A percentile compares a stretch with the other conserved stretches of the same genome.
Evolutionary conservation across 1,140 invertebrate genomes (phyloP).

Genomic region (Ruditapes philippinarum): DNA sequence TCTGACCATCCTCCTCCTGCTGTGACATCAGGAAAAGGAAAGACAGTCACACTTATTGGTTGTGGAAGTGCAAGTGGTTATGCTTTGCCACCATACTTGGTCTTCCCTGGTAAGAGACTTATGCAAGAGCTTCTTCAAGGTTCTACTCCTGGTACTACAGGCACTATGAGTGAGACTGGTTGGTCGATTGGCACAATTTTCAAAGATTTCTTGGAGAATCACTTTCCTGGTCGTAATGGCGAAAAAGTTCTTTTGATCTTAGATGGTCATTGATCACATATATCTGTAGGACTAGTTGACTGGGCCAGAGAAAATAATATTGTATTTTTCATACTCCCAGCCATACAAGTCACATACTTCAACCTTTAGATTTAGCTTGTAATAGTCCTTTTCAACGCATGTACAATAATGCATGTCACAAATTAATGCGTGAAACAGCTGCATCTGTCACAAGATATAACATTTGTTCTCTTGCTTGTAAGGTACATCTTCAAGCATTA

Average conservation of each 20-base stretch:
- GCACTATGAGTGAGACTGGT: background rate
- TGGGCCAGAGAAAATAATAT: constrained; percentile 12
- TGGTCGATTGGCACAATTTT: constrained; percentile 48
- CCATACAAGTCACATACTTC: background rate
- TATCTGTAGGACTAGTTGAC: constrained; percentile 7
- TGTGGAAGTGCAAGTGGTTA: constrained; percentile 84
- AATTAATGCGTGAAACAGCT: too few species aligned
- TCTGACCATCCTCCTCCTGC: constrained; percentile 66
- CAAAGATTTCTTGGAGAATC: constrained; percentile 19
- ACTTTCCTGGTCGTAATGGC: too few species aligned
- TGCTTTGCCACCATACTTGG: constrained; percentile 83
- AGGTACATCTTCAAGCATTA: too few species aligned
- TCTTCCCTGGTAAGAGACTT: constrained; percentile 84
- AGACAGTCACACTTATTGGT: constrained; percentile 84
- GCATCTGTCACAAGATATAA: too few species aligned
- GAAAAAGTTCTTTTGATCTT: too few species aligned
- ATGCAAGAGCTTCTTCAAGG: constrained; percentile 72
- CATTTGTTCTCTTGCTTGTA: too few species aligned
- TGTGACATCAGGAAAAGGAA: too few species aligned
- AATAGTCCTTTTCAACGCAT: too few species aligned
- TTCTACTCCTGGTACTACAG: background rate
- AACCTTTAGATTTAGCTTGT: too few species aligned
- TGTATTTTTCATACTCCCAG: background rate
- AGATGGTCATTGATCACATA: too few species aligned
- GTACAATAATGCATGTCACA: too few species aligned